phyloP scores from a whole-genome alignment of 2,888 invertebrate species.

The Julus scanicus region DNA sequence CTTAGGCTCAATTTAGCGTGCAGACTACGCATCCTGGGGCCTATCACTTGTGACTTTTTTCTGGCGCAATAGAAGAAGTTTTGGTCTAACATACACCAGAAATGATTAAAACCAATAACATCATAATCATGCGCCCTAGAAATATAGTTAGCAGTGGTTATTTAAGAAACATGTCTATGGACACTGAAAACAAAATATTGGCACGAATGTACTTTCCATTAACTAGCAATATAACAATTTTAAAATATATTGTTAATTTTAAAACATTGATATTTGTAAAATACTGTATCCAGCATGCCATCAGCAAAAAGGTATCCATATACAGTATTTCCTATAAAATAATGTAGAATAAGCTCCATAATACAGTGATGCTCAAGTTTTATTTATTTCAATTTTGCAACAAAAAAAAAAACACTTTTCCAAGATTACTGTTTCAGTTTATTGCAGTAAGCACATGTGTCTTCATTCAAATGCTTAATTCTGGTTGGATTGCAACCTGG shows the following conservation, averaged over 20 bases:
- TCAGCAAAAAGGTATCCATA: no score
- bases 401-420: not conserved
- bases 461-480: conserved; percentile 2
- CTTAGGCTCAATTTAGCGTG: not conserved
- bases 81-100: not conserved
- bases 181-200: no score
- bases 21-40: conserved; percentile 11
- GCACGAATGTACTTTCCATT: no score
- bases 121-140: not conserved
- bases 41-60: not conserved
- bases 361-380: no score
- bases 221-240: no score
- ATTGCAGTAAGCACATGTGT: not conserved
- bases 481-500: conserved; percentile 27
- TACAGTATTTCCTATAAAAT: no score
- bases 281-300: no score
- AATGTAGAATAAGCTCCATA: no score
- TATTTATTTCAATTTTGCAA: no score
- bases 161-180: not conserved
- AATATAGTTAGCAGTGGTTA: not conserved
- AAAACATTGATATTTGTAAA: no score
- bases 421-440: not conserved
- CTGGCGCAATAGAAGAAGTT: not conserved
- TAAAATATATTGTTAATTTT: no score
- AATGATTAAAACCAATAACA: not conserved